Evolutionary conservation across 2,113 vertebrate genomes (phyloP), one percentile per base, ranked within the genome.

Genomic region (Cardinalis cardinalis): DNA sequence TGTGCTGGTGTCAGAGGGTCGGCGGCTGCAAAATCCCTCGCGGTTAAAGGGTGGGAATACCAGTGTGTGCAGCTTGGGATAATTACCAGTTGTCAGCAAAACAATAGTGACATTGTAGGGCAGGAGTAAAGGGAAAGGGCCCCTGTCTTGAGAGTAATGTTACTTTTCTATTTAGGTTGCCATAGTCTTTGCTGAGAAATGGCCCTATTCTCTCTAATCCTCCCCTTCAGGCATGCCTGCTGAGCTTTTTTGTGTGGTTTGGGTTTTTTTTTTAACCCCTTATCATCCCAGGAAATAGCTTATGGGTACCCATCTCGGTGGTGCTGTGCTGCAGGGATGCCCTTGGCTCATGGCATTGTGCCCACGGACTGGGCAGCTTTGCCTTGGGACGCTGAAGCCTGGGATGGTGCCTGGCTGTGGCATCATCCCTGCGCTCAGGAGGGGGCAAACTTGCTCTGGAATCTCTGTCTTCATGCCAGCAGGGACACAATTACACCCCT

Each of bases 61-160:
- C 92, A 96, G 58, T 79, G 94, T 92, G 71, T 95, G 95, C 88
- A 88, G 89, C 89, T 81, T 90, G 95, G 92, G 92, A 97, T 95
- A 97, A 97, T 94, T 95, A 96, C 94, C 92, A 95, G 95, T 97
- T 96, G 96, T 96, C 89, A 95, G 91, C 93, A 68, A 87, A 96
- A 97, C 96, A 97, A 96, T 93, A 69, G 92, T 87, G 82, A 81
- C 89, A 96, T 96, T 97, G 96, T 96, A 32, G 88, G 66, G 79
- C 89, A 55, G 75, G 84, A 94, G 91, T 63, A 46, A 92, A 95
- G 79, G 78, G 40, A 95, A 95, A 93, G 93, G 93, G 94, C 90
- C 89, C 90, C 75, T 1, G 40, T 92, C 94, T 95, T 95, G 80
- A 87, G 71, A 23, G 3, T 85, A 93, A 96, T 89, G 92, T 96